Percentiles rank a stretch among this genome's conserved stretches.
Conservation (phyloP, 2,888 invertebrate species). For the Stenoptilia bipunctidactyla region DNA sequence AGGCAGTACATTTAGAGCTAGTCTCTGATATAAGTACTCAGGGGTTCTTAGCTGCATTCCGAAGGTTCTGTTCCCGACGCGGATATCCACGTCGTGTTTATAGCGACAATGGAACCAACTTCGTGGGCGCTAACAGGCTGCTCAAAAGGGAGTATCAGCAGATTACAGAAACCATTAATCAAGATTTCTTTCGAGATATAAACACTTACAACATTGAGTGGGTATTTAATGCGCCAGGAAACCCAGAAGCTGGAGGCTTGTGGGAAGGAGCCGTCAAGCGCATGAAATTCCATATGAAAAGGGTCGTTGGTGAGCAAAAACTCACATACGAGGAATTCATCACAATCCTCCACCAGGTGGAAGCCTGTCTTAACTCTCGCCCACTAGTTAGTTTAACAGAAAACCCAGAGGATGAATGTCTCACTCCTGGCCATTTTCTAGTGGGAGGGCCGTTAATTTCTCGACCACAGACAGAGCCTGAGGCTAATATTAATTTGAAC, state of each 20-base stretch:
- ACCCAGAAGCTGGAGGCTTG: background rate
- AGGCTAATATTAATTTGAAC: background rate
- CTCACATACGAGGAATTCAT: constrained; percentile 1
- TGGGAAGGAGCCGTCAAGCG: background rate
- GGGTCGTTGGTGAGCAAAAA: background rate
- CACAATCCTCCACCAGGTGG: background rate
- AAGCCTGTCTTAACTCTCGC: constrained; percentile 1
- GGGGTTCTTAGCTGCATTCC: background rate
- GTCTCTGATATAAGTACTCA: background rate
- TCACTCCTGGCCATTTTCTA: background rate
- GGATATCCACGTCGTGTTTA: background rate
- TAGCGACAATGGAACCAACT: background rate
- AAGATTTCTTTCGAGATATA: background rate
- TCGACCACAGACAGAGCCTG: background rate
- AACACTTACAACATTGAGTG: background rate
- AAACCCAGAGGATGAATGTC: background rate
- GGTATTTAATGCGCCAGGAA: background rate
- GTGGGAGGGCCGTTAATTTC: background rate
- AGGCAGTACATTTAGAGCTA: too few species aligned
- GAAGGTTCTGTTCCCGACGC: background rate
- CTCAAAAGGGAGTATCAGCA: background rate
- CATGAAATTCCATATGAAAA: background rate
- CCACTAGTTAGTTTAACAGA: background rate
- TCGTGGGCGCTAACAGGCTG: background rate
- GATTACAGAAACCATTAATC: background rate